These are phyloP conservation scores for Microctenopoma stevenorrisi DNA, from an alignment of 2,797 vertebrate species.

Conservation along the genomic window DNA sequence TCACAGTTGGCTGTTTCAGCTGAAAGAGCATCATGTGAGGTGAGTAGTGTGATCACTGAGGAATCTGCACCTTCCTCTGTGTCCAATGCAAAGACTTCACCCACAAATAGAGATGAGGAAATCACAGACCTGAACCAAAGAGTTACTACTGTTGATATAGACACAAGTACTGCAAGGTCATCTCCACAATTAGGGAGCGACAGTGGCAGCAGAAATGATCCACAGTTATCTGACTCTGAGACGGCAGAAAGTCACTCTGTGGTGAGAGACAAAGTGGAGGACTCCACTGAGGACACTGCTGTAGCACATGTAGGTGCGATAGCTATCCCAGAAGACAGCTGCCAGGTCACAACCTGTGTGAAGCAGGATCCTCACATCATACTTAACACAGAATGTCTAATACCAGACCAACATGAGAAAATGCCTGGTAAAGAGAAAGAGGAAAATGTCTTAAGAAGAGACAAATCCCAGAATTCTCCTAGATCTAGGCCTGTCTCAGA, in stretches of 20 bases:
- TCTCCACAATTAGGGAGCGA: constrained; percentile 25
- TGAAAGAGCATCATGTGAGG: constrained; percentile 51
- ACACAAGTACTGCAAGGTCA: constrained; percentile 3
- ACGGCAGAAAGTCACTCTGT: constrained; percentile 19
- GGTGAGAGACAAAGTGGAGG: constrained; percentile 31
- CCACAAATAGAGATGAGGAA: constrained; percentile 36
- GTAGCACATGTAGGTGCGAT: constrained; percentile 10
- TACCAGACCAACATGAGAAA: constrained; percentile 37
- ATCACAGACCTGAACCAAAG: constrained; percentile 19
- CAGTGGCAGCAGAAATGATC: constrained; percentile 23
- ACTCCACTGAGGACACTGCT: constrained; percentile 25
- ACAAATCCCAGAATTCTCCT: constrained; percentile 53
- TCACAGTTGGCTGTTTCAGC: constrained; percentile 49
- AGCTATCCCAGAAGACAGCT: constrained; percentile 37
- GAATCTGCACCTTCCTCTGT: constrained; percentile 54
- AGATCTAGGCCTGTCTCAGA: constrained; percentile 81
- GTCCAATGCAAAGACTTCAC: constrained; percentile 28
- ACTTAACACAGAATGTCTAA: constrained; percentile 30
- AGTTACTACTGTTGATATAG: constrained; percentile 30
- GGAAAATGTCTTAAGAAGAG: constrained; percentile 40
- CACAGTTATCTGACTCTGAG: constrained; percentile 20
- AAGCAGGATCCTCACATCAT: constrained; percentile 43
- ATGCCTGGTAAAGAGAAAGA: constrained; percentile 39
- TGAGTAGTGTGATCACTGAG: constrained; percentile 39
- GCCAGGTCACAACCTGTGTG: constrained; percentile 25